Conservation (phyloP, 2,888 invertebrate genomes). For the Cheilosia grossa region DNA sequence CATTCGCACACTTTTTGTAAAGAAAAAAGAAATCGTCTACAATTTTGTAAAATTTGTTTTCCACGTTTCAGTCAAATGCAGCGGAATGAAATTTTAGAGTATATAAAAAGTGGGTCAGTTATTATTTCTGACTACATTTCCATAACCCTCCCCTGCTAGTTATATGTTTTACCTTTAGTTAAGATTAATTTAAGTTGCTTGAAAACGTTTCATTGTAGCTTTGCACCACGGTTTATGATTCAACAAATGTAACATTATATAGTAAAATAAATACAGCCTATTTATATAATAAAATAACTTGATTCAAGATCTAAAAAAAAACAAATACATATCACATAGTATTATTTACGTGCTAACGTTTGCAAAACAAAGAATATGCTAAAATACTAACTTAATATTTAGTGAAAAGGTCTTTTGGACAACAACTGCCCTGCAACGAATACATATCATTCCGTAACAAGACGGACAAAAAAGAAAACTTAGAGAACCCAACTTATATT, state of each 20-base stretch:
- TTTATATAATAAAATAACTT: conserved; percentile 32
- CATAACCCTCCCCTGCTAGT: too few relatives aligned
- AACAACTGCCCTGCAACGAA: conserved; percentile 80
- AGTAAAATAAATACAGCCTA: conserved; percentile 25
- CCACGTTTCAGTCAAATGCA: too few relatives aligned
- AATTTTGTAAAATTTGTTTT: background rate
- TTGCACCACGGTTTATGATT: conserved; percentile 34
- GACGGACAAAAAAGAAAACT: background rate
- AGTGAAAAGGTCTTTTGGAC: conserved; percentile 41
- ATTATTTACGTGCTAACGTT: conserved; percentile 52
- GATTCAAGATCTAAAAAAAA: conserved; percentile 41
- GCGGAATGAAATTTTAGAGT: too few relatives aligned
- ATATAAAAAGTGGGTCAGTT: too few relatives aligned
- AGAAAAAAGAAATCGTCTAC: background rate
- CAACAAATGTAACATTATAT: conserved; percentile 24
- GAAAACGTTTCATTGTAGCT: background rate
- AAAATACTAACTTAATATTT: conserved; percentile 5
- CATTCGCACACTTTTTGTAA: too few relatives aligned
- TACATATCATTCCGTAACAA: conserved; percentile 80
- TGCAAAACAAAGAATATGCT: conserved; percentile 38
- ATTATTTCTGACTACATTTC: too few relatives aligned
- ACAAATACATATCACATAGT: conserved; percentile 72
- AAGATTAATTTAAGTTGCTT: too few relatives aligned
- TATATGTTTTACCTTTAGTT: too few relatives aligned
- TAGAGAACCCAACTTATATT: background rate